Percentiles rank a stretch among this genome's conserved stretches.
Evolutionary conservation across 2,113 vertebrate species (phyloP).

Genomic region (Ifrita kowaldi): DNA sequence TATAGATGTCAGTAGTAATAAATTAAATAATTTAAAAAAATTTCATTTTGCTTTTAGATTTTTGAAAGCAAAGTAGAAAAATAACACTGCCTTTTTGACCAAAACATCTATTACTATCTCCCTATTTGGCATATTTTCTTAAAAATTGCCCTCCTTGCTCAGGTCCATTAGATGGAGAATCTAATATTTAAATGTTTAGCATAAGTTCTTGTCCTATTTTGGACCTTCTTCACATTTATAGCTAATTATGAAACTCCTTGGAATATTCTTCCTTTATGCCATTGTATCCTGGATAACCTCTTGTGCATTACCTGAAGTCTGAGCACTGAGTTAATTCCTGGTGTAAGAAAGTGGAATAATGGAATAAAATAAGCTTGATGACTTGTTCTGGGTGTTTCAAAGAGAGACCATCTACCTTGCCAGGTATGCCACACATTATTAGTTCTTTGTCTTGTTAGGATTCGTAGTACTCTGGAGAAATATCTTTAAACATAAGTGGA

Average conservation of each 20-base stretch:
- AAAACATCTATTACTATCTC: neutral
- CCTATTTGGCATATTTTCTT: neutral
- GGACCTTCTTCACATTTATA: neutral
- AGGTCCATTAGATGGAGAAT: neutral
- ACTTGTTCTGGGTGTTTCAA: neutral
- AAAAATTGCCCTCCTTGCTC: neutral
- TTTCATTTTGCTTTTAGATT: neutral
- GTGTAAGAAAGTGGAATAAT: neutral
- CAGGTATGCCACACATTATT: neutral
- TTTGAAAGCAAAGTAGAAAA: neutral
- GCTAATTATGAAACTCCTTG: neutral
- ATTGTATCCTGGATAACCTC: neutral
- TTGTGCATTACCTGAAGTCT: neutral
- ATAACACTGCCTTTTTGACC: neutral
- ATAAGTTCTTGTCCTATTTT: neutral
- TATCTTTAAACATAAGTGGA: rapidly evolving
- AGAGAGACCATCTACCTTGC: neutral
- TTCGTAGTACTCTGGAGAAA: neutral
- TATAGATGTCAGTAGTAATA: neutral
- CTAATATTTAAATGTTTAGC: neutral
- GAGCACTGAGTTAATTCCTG: neutral
- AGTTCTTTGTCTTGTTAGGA: neutral
- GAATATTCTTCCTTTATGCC: neutral
- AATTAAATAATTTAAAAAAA: neutral
- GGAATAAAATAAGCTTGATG: neutral